These are phyloP conservation scores for Hermatobates lingyangjiaoensis DNA, from an alignment of 1,140 invertebrate genomes.

Conservation along the genomic window DNA sequence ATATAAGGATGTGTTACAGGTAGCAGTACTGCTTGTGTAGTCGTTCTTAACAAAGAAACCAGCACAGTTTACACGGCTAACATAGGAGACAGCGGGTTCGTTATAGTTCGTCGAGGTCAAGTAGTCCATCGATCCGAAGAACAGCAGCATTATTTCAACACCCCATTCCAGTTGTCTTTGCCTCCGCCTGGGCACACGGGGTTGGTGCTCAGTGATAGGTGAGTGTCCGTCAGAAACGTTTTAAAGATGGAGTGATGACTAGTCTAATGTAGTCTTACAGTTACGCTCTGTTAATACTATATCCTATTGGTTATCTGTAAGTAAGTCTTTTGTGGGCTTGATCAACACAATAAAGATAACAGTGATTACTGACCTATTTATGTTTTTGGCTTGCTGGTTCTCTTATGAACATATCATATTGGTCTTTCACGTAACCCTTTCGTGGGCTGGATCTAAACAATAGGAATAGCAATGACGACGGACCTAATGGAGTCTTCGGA, in stretches of 20 bases:
- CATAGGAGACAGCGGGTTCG: constrained; percentile 94
- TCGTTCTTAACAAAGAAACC: constrained; percentile 76
- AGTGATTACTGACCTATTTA: no score
- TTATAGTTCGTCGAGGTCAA: constrained; percentile 69
- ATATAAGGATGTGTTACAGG: constrained; percentile 33
- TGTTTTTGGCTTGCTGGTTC: no score
- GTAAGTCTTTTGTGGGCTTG: no score
- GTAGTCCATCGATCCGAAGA: constrained; percentile 84
- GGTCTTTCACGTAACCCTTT: no score
- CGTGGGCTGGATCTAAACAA: no score
- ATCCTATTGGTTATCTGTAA: background rate
- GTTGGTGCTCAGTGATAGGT: constrained; percentile 75
- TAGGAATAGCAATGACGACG: no score
- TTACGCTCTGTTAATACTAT: background rate
- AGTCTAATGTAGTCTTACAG: background rate
- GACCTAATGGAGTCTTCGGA: no score
- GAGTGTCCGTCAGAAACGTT: no score
- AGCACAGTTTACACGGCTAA: constrained; percentile 84
- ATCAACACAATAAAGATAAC: no score
- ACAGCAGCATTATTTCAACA: constrained; percentile 97
- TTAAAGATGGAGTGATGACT: no score
- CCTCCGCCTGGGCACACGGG: constrained; percentile 73
- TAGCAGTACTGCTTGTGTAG: constrained; percentile 91
- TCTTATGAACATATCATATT: no score
- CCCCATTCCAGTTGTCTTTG: constrained; percentile 87